phyloP scores from a whole-genome alignment of 2,888 invertebrate species.

The Meiosimyza decipiens region DNA sequence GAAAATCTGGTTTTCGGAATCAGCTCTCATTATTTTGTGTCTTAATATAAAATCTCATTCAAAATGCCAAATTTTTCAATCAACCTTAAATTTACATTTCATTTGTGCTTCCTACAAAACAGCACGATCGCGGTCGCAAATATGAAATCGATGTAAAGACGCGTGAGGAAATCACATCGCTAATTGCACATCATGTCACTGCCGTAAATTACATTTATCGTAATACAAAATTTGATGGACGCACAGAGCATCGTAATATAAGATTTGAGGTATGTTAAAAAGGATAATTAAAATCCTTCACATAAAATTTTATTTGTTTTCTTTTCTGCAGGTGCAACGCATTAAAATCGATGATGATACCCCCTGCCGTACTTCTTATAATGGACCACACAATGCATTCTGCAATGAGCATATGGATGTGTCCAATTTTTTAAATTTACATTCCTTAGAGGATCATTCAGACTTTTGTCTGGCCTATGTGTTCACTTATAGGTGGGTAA shows the following conservation, averaged over 20 bases:
- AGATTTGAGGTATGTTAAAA: constrained; percentile 85
- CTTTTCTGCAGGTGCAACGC: constrained; percentile 59
- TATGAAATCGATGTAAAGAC: constrained; percentile 86
- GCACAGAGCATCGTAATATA: constrained; percentile 89
- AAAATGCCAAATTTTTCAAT: background rate
- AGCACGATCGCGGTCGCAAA: constrained; percentile 80
- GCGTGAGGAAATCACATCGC: constrained; percentile 94
- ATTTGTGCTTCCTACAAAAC: constrained; percentile 43
- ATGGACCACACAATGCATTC: constrained; percentile 85
- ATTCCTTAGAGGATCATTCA: constrained; percentile 96
- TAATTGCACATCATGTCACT: constrained; percentile 98
- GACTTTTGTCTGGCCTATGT: constrained; percentile 99
- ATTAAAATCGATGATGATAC: constrained; percentile 92
- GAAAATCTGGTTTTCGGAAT: too few relatives aligned
- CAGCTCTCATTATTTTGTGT: too few relatives aligned
- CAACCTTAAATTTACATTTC: background rate
- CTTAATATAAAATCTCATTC: too few relatives aligned
- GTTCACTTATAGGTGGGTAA: constrained; percentile 82
- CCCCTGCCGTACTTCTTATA: constrained; percentile 73
- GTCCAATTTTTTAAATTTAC: constrained; percentile 97
- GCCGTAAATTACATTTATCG: constrained; percentile 98
- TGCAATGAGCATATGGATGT: constrained; percentile 98
- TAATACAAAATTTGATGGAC: constrained; percentile 93
- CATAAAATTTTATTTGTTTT: background rate
- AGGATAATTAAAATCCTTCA: constrained; percentile 8